A percentile compares a stretch with the other conserved stretches of the same genome.
Evolutionary conservation across 2,797 vertebrate genomes (phyloP).

Genomic region (Lateolabrax maculatus): DNA sequence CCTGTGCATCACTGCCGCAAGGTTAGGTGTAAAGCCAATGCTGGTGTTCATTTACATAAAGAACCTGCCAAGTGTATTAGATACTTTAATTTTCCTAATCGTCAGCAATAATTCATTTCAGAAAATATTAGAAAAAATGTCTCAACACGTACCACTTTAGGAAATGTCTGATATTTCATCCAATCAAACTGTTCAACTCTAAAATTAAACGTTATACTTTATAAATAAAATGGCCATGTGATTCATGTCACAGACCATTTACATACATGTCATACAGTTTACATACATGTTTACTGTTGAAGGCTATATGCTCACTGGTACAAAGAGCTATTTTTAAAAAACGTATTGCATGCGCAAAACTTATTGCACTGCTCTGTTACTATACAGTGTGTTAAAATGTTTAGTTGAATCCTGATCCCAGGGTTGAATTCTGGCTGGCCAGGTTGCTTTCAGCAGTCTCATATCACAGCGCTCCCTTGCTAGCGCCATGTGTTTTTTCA

Average conservation of each 20-base stretch:
- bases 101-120: neutral
- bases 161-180: neutral
- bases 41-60: neutral
- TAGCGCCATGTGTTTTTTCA: conserved; percentile 76
- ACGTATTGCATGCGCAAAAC: conserved; percentile 6
- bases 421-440: conserved; percentile 57
- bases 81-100: neutral
- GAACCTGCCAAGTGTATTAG: neutral
- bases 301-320: neutral
- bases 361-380: conserved; percentile 44
- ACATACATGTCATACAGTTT: neutral
- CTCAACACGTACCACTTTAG: neutral
- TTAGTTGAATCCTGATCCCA: conserved; percentile 57
- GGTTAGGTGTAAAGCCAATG: neutral
- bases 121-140: neutral
- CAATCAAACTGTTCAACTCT: neutral
- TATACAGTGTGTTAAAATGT: conserved; percentile 52
- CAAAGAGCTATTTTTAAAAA: neutral
- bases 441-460: conserved; percentile 76
- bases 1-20: neutral
- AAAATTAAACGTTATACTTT: neutral
- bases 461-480: conserved; percentile 71
- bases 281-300: conserved; percentile 1
- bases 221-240: neutral
- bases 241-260: neutral